A percentile compares a stretch with the other conserved stretches of the same genome.
Conservation (phyloP, 2,797 vertebrate genomes). For the Oceanodroma leucorhoa region DNA sequence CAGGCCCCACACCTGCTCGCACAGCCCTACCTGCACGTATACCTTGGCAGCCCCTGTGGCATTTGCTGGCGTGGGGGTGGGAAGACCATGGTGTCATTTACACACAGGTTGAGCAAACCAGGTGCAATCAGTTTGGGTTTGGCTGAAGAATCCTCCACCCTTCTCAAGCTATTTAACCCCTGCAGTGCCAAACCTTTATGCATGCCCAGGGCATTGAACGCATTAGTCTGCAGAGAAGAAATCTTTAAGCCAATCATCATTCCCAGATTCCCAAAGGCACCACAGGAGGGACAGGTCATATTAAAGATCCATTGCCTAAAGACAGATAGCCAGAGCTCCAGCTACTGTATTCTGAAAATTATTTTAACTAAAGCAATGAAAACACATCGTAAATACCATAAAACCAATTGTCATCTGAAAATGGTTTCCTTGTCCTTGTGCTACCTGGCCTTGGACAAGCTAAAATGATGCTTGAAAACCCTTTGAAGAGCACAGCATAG, state of each 20-base stretch:
- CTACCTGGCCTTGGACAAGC: background rate
- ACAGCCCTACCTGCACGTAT: constrained; percentile 46
- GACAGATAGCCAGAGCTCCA: background rate
- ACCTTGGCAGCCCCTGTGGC: constrained; percentile 49
- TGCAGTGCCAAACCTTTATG: background rate
- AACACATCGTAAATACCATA: background rate
- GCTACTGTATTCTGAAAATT: background rate
- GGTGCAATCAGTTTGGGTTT: constrained; percentile 58
- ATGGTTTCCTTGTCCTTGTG: background rate
- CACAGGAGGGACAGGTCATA: background rate
- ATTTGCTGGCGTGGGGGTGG: constrained; percentile 55
- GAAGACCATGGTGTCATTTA: constrained; percentile 63
- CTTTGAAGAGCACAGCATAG: background rate
- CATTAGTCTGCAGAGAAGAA: background rate
- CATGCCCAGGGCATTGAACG: background rate
- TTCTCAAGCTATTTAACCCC: constrained; percentile 51
- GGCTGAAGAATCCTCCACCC: constrained; percentile 56
- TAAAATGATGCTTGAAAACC: background rate
- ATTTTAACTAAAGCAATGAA: background rate
- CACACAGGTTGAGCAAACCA: constrained; percentile 54
- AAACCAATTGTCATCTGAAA: background rate
- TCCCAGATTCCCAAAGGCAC: background rate
- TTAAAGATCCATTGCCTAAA: background rate
- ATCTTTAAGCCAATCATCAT: background rate
- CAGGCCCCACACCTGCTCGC: constrained; percentile 63